phyloP scores from a whole-genome alignment of 23 tunicate genomes.

The Halocynthia aurantium region DNA sequence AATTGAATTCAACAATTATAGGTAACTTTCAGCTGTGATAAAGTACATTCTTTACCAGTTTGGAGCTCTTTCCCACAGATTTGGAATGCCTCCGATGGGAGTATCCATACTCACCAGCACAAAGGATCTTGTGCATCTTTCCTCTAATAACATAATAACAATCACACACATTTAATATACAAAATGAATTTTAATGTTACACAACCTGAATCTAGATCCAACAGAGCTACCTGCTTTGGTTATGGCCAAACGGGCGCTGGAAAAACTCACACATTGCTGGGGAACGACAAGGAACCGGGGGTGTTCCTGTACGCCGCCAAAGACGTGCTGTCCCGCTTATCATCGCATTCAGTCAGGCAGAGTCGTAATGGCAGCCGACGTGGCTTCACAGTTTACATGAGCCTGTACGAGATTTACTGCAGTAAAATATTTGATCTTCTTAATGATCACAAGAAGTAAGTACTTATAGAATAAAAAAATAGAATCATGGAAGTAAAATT shows the following conservation, averaged over 20 bases:
- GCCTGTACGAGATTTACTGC: slow-evolving; percentile 24
- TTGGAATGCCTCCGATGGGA: too few species aligned
- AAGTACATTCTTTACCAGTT: too few species aligned
- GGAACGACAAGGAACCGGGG: slow-evolving; percentile 16
- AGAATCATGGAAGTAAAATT: too few species aligned
- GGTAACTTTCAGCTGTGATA: too few species aligned
- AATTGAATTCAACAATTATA: too few species aligned
- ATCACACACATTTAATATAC: too few species aligned
- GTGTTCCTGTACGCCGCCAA: slow-evolving; percentile 20
- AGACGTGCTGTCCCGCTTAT: slow-evolving; percentile 18
- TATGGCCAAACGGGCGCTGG: slow-evolving; percentile 30
- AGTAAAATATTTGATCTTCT: slow-evolving; percentile 22
- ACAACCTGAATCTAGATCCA: neutral
- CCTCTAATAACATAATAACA: too few species aligned
- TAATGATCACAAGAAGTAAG: slow-evolving; percentile 12
- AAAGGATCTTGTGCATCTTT: too few species aligned
- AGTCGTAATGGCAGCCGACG: neutral
- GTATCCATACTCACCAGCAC: too few species aligned
- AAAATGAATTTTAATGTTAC: too few species aligned
- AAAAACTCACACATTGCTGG: slow-evolving; percentile 21
- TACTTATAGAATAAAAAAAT: too few species aligned
- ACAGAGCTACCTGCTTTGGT: slow-evolving; percentile 22
- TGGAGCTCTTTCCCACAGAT: too few species aligned
- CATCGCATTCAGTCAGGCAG: neutral
- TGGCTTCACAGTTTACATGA: slow-evolving; percentile 4